phyloP scores from a whole-genome alignment of 2,888 invertebrate genomes.

The Tipula unca region DNA sequence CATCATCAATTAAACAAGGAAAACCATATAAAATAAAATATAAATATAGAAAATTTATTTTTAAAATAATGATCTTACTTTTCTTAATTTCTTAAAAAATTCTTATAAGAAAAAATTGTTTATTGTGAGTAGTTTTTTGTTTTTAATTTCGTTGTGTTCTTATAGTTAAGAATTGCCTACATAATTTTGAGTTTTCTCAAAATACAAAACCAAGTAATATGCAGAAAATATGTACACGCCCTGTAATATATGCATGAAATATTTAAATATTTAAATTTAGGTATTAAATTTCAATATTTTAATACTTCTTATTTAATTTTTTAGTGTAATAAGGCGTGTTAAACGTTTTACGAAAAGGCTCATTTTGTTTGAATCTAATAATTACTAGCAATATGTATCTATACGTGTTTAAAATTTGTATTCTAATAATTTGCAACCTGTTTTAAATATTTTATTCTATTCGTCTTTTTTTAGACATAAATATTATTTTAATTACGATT shows the following conservation, averaged over 20 bases:
- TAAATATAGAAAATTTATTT: slow-evolving; percentile 14
- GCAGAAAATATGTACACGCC: not conserved
- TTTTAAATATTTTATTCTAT: not conserved
- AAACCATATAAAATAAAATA: not conserved
- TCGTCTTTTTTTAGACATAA: not conserved
- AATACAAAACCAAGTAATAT: not conserved
- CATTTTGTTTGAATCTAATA: not conserved
- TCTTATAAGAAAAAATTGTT: not conserved
- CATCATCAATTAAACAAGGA: not conserved
- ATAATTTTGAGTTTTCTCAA: not conserved
- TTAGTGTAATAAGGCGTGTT: not conserved
- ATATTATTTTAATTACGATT: not conserved
- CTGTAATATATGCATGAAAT: not conserved
- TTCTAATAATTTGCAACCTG: not conserved
- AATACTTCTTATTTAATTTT: not conserved
- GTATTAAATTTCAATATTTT: too few relatives aligned
- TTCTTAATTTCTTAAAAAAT: not conserved
- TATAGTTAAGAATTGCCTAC: not conserved
- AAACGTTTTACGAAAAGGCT: too few relatives aligned
- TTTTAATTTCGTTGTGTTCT: not conserved
- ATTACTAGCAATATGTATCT: not conserved
- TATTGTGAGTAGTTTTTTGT: not conserved
- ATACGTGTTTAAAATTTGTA: not conserved
- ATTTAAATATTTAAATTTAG: too few relatives aligned
- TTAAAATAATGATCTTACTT: not conserved